Evolutionary conservation across 2,113 vertebrate species (phyloP).

Genomic region (Lophotis ruficrista): DNA sequence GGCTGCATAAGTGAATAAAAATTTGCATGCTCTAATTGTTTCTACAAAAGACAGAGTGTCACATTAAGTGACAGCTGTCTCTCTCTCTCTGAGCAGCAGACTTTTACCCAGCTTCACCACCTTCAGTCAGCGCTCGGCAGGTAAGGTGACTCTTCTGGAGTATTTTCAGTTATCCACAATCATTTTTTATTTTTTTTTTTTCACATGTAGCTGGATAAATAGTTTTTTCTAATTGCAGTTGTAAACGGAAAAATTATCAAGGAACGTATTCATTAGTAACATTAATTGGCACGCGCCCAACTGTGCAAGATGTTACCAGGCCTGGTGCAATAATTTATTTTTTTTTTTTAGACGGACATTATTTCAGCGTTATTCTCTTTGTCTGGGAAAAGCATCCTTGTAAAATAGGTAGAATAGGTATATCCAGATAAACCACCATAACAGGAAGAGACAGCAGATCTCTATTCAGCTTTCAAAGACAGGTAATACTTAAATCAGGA

Average conservation of each 20-base stretch:
- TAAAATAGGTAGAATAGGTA: not conserved
- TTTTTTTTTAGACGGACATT: not conserved
- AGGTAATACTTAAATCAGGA: not conserved
- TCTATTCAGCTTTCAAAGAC: not conserved
- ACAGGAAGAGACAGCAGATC: not conserved
- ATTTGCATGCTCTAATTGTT: constrained; percentile 29
- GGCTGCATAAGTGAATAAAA: not conserved
- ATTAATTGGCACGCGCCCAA: not conserved
- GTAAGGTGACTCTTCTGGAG: not conserved
- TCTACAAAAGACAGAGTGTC: not conserved
- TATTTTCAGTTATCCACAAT: not conserved
- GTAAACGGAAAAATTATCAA: not conserved
- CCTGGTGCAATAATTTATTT: not conserved
- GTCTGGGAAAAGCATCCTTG: not conserved
- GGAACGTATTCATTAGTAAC: not conserved
- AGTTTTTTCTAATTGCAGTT: not conserved
- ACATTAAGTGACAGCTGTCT: constrained; percentile 17
- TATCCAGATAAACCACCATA: not conserved
- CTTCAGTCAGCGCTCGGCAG: not conserved
- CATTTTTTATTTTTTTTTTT: not conserved
- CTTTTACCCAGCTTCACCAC: not conserved
- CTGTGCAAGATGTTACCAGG: not conserved
- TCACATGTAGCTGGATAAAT: not conserved
- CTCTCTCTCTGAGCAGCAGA: not conserved
- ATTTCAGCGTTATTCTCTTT: not conserved